Percentiles rank a stretch among this genome's conserved stretches.
Evolutionary conservation across 2,113 vertebrate species (phyloP).

Genomic region (Aphyosemion australe): DNA sequence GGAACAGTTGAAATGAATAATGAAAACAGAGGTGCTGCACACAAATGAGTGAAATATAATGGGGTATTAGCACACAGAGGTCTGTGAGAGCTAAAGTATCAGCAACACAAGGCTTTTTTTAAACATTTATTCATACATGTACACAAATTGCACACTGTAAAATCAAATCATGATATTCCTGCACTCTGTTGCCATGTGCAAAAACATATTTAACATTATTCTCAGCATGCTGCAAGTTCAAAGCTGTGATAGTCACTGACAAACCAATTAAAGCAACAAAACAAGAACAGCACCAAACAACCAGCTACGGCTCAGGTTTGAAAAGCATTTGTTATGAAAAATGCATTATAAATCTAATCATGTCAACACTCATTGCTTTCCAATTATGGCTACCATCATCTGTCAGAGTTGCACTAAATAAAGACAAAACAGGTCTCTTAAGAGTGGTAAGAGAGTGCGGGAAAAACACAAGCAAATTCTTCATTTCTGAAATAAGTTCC

Average conservation of each 20-base stretch:
- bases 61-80: constrained; percentile 55
- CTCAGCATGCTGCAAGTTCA: too few species aligned
- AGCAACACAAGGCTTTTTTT: constrained; percentile 36
- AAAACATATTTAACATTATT: constrained; percentile 14
- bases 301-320: constrained; percentile 35
- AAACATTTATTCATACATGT: constrained; percentile 21
- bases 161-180: constrained; percentile 32
- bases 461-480: constrained; percentile 9
- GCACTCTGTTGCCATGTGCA: constrained; percentile 13
- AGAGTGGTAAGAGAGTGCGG: constrained; percentile 18
- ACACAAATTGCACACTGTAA: constrained; percentile 30
- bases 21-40: constrained; percentile 48
- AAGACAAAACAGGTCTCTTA: constrained; percentile 37
- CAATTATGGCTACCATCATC: constrained; percentile 57
- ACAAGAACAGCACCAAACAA: constrained; percentile 30
- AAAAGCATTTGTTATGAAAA: constrained; percentile 53
- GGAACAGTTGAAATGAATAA: constrained; percentile 62
- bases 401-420: constrained; percentile 22
- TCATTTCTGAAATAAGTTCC: constrained; percentile 19
- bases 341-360: constrained; percentile 34
- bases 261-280: constrained; percentile 47
- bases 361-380: constrained; percentile 46
- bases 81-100: not conserved
- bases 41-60: constrained; percentile 40
- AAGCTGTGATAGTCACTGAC: too few species aligned